Base-by-base conservation (phyloP, 23 tunicate genomes). In the Clavelina lepadiformis region DNA sequence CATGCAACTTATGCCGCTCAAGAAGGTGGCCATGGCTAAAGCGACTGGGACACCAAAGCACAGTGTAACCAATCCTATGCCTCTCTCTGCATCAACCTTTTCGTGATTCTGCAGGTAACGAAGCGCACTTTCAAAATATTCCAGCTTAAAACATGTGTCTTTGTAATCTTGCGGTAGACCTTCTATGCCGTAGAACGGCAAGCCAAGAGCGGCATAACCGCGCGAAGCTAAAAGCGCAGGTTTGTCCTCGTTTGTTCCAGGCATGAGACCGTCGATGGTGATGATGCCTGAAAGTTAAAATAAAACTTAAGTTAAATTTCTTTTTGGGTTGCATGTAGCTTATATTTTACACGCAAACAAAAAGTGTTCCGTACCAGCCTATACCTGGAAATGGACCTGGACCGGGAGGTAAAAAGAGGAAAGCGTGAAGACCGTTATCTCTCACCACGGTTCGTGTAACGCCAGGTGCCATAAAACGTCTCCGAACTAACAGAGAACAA, bases 341-440 rank as follows among this genome's bases (percentile, higher is more conserved):
- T n/a, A n/a, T n/a, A n/a, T n/a, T n/a, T n/a, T n/a, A n/a, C n/a
- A n/a, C n/a, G n/a, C n/a, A n/a, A n/a, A n/a, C n/a, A n/a, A n/a
- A n/a, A n/a, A n/a, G n/a, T n/a, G n/a, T n/a, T n/a, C n/a, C n/a
- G n/a, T n/a, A n/a, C n/a, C n/a, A n/a, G n/a, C n/a, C n/a, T 49
- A 21, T n/a, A 75, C 81, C 81, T 44, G 81, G 81, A 64, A 56
- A 59, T 2, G 81, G 81, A 29, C 81, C 81, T 28, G 49, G 32
- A 18, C 81, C 81, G 8, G 58, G 61, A 46, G 81, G 81, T 18
- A 75, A 4, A 75, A n/a, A n/a, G n/a, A n/a, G n/a, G n/a, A n/a
- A n/a, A n/a, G n/a, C n/a, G n/a, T n/a, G n/a, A n/a, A n/a, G n/a
- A n/a, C n/a, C n/a, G n/a, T n/a, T n/a, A n/a, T n/a, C n/a, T n/a